Percentiles rank a stretch among this genome's conserved stretches.
phyloP scores from a whole-genome alignment of 2,113 vertebrate genomes.

The Hippocampus abdominalis region DNA sequence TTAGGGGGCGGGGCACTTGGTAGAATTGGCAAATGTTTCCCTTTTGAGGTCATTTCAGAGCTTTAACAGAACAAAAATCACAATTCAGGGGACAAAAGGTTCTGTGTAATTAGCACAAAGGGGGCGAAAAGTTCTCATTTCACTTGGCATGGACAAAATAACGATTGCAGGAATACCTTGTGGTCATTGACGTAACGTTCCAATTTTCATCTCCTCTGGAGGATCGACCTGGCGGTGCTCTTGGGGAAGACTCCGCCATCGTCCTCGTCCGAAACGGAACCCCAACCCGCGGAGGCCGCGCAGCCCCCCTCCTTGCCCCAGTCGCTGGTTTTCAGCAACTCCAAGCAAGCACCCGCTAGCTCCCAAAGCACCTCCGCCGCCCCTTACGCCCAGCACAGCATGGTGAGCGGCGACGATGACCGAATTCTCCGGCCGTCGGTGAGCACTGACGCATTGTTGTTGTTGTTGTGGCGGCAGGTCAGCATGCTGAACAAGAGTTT shows the following conservation, averaged over 20 bases:
- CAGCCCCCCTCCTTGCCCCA: conserved; percentile 86
- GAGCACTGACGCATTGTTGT: neutral
- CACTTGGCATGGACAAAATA: no score
- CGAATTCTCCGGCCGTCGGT: neutral
- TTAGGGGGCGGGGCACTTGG: no score
- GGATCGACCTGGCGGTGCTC: conserved; percentile 94
- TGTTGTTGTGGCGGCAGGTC: conserved; percentile 72
- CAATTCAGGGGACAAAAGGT: no score
- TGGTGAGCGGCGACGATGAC: conserved; percentile 73
- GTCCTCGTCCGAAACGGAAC: conserved; percentile 87
- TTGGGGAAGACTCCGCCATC: conserved; percentile 92
- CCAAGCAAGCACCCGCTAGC: conserved; percentile 84
- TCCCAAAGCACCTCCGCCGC: conserved; percentile 78
- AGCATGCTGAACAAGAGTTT: conserved; percentile 93
- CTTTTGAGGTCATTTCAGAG: no score
- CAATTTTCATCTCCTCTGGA: conserved; percentile 40
- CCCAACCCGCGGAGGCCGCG: conserved; percentile 76
- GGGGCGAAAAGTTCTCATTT: no score
- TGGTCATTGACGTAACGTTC: neutral
- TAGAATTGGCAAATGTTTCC: no score
- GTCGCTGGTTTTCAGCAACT: conserved; percentile 96
- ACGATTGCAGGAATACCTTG: neutral
- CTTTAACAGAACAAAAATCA: no score
- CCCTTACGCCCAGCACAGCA: conserved; percentile 87
- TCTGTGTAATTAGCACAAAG: no score